Conservation (phyloP, 64 coral and sea anemone genomes). For the Anthopleura sola region DNA sequence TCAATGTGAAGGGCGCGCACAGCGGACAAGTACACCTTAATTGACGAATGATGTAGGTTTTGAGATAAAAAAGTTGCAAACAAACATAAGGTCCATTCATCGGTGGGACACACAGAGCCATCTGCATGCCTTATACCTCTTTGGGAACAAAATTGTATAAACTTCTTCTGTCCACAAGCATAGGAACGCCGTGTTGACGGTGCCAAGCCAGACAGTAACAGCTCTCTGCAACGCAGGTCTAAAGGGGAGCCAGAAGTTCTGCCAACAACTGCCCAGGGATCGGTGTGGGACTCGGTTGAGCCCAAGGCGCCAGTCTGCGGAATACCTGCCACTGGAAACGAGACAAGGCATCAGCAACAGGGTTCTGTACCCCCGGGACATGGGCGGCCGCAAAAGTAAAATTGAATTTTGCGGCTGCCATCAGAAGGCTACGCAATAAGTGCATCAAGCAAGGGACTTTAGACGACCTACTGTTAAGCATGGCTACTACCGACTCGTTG, state of each 20-base stretch:
- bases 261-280: not conserved
- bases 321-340: conserved; percentile 48
- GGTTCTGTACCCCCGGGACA: conserved; percentile 21
- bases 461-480: no score
- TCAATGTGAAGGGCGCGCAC: conserved; percentile 32
- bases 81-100: conserved; percentile 32
- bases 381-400: conserved; percentile 33
- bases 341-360: conserved; percentile 47
- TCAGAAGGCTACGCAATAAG: conserved; percentile 27
- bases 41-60: not conserved
- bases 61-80: not conserved
- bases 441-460: conserved; percentile 23
- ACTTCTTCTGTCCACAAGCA: not conserved
- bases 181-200: conserved; percentile 23
- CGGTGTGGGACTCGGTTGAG: not conserved
- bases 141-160: not conserved
- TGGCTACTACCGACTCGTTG: no score
- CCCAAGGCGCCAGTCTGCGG: not conserved
- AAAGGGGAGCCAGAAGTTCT: not conserved
- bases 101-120: conserved; percentile 10
- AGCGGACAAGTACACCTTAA: conserved; percentile 12
- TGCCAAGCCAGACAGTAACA: not conserved
- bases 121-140: not conserved
- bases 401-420: not conserved
- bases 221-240: not conserved